These are phyloP conservation scores for Lamprotornis superbus DNA, from an alignment of 2,113 vertebrate genomes.

Conservation along the genomic window DNA sequence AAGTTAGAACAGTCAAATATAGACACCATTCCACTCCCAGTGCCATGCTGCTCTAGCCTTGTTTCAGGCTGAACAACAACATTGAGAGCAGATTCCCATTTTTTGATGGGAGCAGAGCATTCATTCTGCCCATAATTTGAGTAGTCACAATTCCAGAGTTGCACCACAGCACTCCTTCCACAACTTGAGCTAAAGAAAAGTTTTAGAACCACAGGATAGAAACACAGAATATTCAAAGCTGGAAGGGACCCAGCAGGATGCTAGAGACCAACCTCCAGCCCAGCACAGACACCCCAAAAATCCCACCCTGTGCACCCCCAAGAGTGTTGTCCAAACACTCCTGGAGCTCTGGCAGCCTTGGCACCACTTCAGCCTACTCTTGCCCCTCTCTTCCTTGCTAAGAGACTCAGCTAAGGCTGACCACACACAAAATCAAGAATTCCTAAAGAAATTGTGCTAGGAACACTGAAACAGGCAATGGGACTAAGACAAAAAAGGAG, in stretches of 20 bases:
- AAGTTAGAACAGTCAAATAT: neutral
- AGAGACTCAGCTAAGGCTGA: neutral
- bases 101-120: neutral
- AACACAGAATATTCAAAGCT: neutral
- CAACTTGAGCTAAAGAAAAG: neutral
- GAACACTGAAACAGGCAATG: neutral
- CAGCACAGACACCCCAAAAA: neutral
- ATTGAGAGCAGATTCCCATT: neutral
- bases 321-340: fast-evolving
- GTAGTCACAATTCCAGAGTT: too few relatives aligned
- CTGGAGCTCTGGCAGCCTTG: neutral
- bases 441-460: neutral
- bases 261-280: too few relatives aligned
- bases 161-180: neutral
- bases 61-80: neutral
- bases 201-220: neutral
- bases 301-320: neutral
- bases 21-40: neutral
- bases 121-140: neutral
- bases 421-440: neutral
- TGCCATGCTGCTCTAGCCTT: neutral
- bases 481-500: neutral
- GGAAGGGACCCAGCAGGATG: neutral
- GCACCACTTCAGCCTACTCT: neutral
- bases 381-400: fast-evolving